Percentiles rank a stretch among this genome's conserved stretches.
These are phyloP conservation scores for Molossus molossus DNA, from an alignment of 2,797 vertebrate species.

Conservation along the genomic window DNA sequence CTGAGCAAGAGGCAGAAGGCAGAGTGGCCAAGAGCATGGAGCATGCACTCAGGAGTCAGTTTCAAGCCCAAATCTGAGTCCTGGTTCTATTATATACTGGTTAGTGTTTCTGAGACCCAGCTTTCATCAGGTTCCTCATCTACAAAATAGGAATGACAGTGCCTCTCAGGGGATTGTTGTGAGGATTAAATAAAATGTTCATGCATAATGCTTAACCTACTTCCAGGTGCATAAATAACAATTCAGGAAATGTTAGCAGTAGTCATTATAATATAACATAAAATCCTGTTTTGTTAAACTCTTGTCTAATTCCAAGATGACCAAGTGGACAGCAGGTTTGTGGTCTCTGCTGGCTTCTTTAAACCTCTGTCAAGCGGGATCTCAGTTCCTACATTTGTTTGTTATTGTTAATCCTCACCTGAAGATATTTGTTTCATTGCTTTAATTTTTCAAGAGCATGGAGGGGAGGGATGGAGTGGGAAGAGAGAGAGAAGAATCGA, in stretches of 20 bases:
- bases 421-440: no score
- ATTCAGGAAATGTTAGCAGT: slow-evolving; percentile 39
- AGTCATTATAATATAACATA: slow-evolving; percentile 8
- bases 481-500: no score
- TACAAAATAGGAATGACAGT: slow-evolving; percentile 1
- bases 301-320: slow-evolving; percentile 34
- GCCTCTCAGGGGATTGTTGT: slow-evolving; percentile 46
- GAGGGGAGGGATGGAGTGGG: no score
- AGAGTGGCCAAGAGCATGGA: neutral
- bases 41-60: neutral
- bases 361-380: slow-evolving; percentile 63
- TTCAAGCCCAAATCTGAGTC: neutral
- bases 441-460: no score
- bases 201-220: neutral
- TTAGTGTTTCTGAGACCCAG: neutral
- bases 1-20: slow-evolving; percentile 16
- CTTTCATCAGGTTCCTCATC: slow-evolving; percentile 56
- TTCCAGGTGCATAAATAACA: slow-evolving; percentile 51
- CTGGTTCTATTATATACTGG: neutral
- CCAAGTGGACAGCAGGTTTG: slow-evolving; percentile 50
- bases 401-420: no score
- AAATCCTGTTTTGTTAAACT: slow-evolving; percentile 33
- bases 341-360: slow-evolving; percentile 46
- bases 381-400: neutral
- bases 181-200: slow-evolving; percentile 63